Conservation (phyloP, 2,888 invertebrate genomes). For the Rhimphoctona megacephalus region DNA sequence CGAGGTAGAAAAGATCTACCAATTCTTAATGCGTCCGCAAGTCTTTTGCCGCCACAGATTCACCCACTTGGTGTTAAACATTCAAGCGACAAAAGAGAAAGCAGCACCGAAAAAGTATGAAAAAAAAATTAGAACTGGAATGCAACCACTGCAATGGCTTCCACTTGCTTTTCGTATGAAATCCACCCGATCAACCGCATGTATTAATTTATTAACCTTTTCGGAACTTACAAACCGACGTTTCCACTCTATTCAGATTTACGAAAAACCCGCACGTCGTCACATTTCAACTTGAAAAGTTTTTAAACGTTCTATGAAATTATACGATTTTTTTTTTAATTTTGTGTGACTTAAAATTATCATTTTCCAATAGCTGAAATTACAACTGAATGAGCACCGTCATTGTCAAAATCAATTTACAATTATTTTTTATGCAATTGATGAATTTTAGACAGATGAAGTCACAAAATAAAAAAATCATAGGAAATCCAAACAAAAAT, state of each 20-base stretch:
- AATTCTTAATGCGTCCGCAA: slow-evolving; percentile 48
- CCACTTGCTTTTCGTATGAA: not conserved
- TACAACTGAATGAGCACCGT: no score
- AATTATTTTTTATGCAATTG: no score
- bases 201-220: slow-evolving; percentile 3
- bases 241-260: not conserved
- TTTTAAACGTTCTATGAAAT: not conserved
- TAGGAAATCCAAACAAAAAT: not conserved
- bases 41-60: slow-evolving; percentile 34
- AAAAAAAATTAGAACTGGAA: not conserved
- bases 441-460: not conserved
- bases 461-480: not conserved
- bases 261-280: not conserved
- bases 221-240: not conserved
- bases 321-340: not conserved
- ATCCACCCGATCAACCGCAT: not conserved
- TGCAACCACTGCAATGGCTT: not conserved
- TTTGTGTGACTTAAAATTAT: no score
- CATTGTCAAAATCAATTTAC: no score
- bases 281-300: not conserved
- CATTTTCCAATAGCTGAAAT: no score
- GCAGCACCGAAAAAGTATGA: slow-evolving; percentile 2
- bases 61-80: slow-evolving; percentile 31
- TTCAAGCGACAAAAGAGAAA: slow-evolving; percentile 12
- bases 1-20: slow-evolving; percentile 10